A percentile compares a stretch with the other conserved stretches of the same genome.
phyloP scores from a whole-genome alignment of 53 echinoderm and acorn worm genomes.

The Henricia sp. region DNA sequence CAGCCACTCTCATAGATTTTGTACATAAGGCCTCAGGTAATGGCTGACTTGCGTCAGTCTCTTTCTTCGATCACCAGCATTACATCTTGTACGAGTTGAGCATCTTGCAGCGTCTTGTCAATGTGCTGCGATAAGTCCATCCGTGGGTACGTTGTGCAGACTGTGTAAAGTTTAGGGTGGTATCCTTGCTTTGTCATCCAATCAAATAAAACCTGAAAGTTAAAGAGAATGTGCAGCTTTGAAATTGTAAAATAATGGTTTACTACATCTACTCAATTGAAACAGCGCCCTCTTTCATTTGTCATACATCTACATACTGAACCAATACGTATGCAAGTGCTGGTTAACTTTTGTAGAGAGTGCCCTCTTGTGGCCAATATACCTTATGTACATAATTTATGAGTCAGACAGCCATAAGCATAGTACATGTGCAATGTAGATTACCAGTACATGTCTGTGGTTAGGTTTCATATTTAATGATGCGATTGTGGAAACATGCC shows the following conservation, averaged over 20 bases:
- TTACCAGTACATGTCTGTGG: too few species aligned
- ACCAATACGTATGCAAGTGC: too few species aligned
- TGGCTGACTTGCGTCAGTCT: background rate
- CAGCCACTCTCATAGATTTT: too few species aligned
- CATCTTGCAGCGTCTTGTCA: conserved; percentile 68
- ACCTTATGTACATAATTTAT: too few species aligned
- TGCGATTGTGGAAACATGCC: too few species aligned
- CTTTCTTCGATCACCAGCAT: conserved; percentile 78
- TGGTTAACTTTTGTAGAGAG: too few species aligned
- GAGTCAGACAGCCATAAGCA: too few species aligned
- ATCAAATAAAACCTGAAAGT: conserved; percentile 77
- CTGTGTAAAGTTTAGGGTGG: conserved; percentile 89
- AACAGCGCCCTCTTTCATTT: background rate
- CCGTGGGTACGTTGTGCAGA: conserved; percentile 84
- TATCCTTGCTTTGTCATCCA: conserved; percentile 94
- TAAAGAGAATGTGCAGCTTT: too few species aligned
- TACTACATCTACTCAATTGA: background rate
- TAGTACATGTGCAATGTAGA: too few species aligned
- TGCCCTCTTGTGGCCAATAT: too few species aligned
- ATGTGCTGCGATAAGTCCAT: conserved; percentile 71
- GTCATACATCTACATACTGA: background rate
- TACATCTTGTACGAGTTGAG: conserved; percentile 65
- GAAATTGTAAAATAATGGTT: background rate
- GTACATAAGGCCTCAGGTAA: too few species aligned
- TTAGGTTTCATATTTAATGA: too few species aligned